Conservation (phyloP, 2,888 invertebrate species). For the Tricholauxania praeusta region DNA sequence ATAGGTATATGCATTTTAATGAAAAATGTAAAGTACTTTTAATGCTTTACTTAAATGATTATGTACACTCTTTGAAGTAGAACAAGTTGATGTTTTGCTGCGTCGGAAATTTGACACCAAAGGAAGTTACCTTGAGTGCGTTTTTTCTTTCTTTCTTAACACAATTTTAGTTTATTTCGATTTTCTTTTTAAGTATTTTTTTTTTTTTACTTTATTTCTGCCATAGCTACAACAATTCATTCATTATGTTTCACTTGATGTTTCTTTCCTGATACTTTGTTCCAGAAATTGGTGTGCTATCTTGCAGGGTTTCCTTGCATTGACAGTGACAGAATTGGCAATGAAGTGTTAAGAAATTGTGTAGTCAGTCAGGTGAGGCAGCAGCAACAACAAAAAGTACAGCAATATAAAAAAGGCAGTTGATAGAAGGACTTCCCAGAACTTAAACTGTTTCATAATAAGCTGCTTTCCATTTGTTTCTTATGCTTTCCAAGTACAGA, state of each 20-base stretch:
- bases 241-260: constrained; percentile 51
- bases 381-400: not conserved
- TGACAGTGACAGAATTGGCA: not conserved
- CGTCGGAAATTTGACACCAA: constrained; percentile 42
- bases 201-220: not conserved
- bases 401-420: not conserved
- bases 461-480: no score
- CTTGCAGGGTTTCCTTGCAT: constrained; percentile 11
- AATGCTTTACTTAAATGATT: no score
- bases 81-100: not conserved
- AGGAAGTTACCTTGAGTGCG: constrained; percentile 61
- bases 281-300: not conserved
- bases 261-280: constrained; percentile 45
- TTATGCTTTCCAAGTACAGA: no score
- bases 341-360: constrained; percentile 22
- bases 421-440: no score
- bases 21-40: no score
- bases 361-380: constrained; percentile 27
- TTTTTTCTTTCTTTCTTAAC: constrained; percentile 52
- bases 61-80: no score
- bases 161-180: not conserved
- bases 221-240: constrained; percentile 44
- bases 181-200: not conserved
- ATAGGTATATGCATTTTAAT: not conserved
- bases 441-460: no score